Base-by-base conservation (phyloP, 23 tunicate species). In the Corella eumyota region DNA sequence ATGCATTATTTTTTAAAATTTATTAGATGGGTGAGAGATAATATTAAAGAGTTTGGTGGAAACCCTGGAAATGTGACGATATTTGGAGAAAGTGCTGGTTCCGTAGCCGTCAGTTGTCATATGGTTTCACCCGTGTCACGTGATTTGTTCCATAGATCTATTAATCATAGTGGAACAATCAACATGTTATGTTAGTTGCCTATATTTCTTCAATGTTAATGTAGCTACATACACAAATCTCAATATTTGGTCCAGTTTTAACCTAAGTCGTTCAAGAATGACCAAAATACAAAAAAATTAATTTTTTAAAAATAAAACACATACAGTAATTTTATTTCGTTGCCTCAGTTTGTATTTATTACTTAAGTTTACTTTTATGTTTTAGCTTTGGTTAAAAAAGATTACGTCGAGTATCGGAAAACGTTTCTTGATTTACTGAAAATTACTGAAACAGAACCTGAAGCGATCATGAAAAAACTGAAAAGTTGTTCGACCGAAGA, bases 41-140 rank as follows among this genome's bases (percentile, higher is more conserved):
- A 69, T 32, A 56, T 69, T 20, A 46, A 23, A 55, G 25, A 37
- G n/a, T 69, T 69, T 20, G 74, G 74, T 21, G 74, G 74, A 32
- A 34, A 69, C 29, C 53, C 46, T 19, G 49, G 56, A 11, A 69
- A 69, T 31, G 52, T 69, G 25, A 69, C 74, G 50, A 55, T 69
- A 32, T 69, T 55, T 53, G 74, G 74, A 1, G 74, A 69, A 55
- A 69, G 74, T 34, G 74, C 74, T 56, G 74, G 74, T 6, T 31
- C 64, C 1, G 34, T 69, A 1, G 55, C 74, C 11, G 74, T 69
- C 37, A 38, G 52, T 11, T 36, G 23, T 36, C 74, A 69, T 24
- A 26, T 69, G 1, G 38, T 36, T 28, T 52, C 64, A 11, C 49
- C 74, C 45, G 25, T 54, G 50, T 69, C 74, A 22, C 63, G 64